Percentiles rank a stretch among this genome's conserved stretches.
Conservation (phyloP, 2,797 vertebrate genomes). For the Anguilla obscura region DNA sequence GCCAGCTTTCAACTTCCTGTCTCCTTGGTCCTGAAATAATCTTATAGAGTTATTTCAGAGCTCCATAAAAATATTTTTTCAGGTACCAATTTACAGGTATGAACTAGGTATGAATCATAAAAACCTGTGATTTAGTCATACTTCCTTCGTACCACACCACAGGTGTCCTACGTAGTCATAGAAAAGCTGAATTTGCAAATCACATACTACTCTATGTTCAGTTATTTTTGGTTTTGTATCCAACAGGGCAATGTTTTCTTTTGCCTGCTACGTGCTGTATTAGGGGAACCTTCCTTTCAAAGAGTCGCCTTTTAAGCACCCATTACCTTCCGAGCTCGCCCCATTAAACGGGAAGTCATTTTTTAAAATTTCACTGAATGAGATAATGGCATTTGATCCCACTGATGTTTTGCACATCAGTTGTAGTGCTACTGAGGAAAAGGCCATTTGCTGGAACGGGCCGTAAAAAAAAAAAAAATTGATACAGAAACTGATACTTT, state of each 20-base stretch:
- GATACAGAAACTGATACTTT: background rate
- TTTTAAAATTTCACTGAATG: background rate
- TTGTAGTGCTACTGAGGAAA: background rate
- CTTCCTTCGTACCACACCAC: background rate
- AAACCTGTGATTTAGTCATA: background rate
- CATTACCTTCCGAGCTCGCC: background rate
- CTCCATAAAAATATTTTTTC: background rate
- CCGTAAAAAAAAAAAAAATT: no score
- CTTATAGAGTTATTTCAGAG: background rate
- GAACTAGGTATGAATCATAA: background rate
- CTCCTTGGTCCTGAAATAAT: background rate
- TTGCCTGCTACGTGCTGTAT: background rate
- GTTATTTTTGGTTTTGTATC: no score
- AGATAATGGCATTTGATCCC: background rate
- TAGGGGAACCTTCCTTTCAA: conserved; percentile 3
- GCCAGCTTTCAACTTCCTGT: background rate
- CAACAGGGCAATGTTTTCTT: background rate
- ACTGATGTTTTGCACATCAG: background rate
- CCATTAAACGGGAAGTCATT: background rate
- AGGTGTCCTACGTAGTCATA: background rate
- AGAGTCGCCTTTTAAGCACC: background rate
- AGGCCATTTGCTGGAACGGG: background rate
- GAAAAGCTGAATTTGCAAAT: background rate
- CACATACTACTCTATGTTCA: background rate
- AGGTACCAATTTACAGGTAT: background rate